A percentile compares a stretch with the other conserved stretches of the same genome.
These are phyloP conservation scores for Rotaria socialis DNA, from an alignment of 2,888 invertebrate species.

Conservation along the genomic window DNA sequence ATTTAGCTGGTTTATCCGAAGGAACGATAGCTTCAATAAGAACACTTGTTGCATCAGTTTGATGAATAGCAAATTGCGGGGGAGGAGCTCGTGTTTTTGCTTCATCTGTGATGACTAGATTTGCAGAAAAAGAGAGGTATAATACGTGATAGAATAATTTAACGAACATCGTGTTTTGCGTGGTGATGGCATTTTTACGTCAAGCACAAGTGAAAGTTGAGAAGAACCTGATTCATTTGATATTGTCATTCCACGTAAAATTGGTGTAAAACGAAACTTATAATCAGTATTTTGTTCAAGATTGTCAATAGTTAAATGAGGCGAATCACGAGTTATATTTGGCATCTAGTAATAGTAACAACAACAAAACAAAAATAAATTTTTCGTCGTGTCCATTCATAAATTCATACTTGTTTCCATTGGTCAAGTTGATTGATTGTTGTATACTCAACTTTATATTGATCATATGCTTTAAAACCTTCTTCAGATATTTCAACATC, in stretches of 20 bases:
- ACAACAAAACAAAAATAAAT: too few species aligned
- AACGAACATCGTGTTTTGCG: neutral
- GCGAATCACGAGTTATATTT: neutral
- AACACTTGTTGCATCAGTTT: neutral
- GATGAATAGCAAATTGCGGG: neutral
- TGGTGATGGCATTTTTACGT: neutral
- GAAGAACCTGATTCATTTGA: neutral
- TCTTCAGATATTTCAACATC: neutral
- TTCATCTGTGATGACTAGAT: neutral
- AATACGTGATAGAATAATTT: neutral
- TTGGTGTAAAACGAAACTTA: constrained; percentile 27
- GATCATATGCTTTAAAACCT: constrained; percentile 29
- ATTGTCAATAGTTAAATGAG: neutral
- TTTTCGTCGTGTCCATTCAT: neutral
- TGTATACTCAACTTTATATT: constrained; percentile 11
- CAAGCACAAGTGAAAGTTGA: neutral
- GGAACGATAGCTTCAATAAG: constrained; percentile 20
- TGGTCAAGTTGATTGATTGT: neutral
- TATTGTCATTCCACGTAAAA: neutral
- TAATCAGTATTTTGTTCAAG: neutral
- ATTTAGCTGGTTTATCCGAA: neutral
- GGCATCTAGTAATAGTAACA: neutral
- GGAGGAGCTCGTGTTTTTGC: neutral
- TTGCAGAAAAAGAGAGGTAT: neutral
- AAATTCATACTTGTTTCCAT: neutral